A percentile compares a stretch with the other conserved stretches of the same genome.
Evolutionary conservation across 2,888 invertebrate genomes (phyloP).

Genomic region (Dolomedes plantarius): DNA sequence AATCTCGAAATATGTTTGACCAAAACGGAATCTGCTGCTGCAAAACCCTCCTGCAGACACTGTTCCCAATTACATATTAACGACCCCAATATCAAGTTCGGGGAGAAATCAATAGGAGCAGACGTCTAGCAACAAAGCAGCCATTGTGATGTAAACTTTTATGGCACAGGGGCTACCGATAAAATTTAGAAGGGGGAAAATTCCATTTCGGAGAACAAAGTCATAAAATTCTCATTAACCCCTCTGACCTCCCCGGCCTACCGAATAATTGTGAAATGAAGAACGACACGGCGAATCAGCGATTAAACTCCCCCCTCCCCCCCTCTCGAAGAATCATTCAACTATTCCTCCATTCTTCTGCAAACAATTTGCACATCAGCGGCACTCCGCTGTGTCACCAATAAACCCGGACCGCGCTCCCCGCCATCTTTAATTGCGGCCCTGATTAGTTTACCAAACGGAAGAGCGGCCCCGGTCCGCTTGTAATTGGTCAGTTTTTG

Average conservation of each 20-base stretch:
- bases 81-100: not conserved
- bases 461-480: constrained; percentile 3
- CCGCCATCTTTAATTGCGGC: constrained; percentile 55
- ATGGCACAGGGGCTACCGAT: not conserved
- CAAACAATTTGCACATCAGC: constrained; percentile 58
- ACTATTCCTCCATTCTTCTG: not conserved
- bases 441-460: constrained; percentile 58
- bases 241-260: constrained; percentile 2
- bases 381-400: constrained; percentile 13
- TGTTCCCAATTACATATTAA: constrained; percentile 2
- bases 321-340: not conserved
- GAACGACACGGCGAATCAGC: constrained; percentile 9
- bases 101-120: not conserved
- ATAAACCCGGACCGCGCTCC: constrained; percentile 11
- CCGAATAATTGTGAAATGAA: constrained; percentile 3
- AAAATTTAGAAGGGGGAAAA: not conserved
- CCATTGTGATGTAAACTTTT: not conserved
- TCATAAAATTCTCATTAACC: constrained; percentile 18
- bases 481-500: constrained; percentile 53
- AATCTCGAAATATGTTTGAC: too few species aligned
- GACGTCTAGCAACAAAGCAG: too few species aligned
- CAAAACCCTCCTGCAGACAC: too few species aligned
- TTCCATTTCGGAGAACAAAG: not conserved
- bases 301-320: not conserved
- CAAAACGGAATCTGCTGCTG: too few species aligned